Percentiles rank a stretch among this genome's conserved stretches.
Evolutionary conservation across 2,797 vertebrate genomes (phyloP).

Genomic region (Sebastes trivittatus): DNA sequence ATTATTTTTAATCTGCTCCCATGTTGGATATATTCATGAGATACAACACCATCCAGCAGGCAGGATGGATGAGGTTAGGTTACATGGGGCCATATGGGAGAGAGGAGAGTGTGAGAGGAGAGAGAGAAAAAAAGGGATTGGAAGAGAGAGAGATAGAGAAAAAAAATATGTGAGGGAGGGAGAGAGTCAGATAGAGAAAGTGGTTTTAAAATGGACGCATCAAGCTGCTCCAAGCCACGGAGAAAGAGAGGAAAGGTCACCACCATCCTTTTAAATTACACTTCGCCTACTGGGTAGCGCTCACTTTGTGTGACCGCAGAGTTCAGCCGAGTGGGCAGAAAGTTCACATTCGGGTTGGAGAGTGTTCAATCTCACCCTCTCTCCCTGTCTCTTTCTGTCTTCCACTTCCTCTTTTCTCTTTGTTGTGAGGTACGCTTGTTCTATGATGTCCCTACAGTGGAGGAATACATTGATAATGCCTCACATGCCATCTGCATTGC

Average conservation of each 20-base stretch:
- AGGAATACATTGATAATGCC: background rate
- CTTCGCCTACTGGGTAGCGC: slow-evolving; percentile 49
- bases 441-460: slow-evolving; percentile 4
- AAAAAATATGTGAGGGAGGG: background rate
- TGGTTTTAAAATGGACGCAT: slow-evolving; percentile 55
- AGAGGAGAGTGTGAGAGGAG: background rate
- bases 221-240: slow-evolving; percentile 42
- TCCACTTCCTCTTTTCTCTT: background rate
- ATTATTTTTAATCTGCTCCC: background rate
- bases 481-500: background rate
- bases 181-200: slow-evolving; percentile 17
- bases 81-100: background rate
- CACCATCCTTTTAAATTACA: slow-evolving; percentile 66
- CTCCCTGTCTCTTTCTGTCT: background rate
- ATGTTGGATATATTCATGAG: slow-evolving; percentile 12
- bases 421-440: background rate
- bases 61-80: slow-evolving; percentile 24
- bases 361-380: slow-evolving; percentile 9
- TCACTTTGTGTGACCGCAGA: slow-evolving; percentile 48
- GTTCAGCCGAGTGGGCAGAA: slow-evolving; percentile 50
- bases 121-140: background rate
- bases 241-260: slow-evolving; percentile 62
- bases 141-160: background rate
- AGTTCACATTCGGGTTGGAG: slow-evolving; percentile 24
- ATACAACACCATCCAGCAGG: background rate